phyloP scores from a whole-genome alignment of 2,113 vertebrate species.

The Chroicocephalus ridibundus region DNA sequence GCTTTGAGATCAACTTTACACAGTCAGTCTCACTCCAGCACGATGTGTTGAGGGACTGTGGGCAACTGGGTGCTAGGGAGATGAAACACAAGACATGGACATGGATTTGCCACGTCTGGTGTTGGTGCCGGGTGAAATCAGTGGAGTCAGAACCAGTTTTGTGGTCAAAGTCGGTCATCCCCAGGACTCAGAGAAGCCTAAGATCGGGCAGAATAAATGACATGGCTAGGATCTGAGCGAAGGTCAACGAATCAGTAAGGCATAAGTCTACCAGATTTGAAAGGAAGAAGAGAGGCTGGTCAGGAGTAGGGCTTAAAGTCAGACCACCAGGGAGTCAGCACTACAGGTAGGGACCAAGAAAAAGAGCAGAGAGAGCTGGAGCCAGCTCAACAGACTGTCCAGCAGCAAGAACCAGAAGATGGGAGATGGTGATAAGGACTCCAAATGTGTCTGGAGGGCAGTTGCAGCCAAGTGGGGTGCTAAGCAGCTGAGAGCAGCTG shows the following conservation, averaged over 20 bases:
- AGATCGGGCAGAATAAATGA: not conserved
- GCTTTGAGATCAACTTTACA: not conserved
- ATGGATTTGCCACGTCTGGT: not conserved
- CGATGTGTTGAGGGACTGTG: rapidly evolving
- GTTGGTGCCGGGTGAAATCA: not conserved
- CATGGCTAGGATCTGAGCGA: not conserved
- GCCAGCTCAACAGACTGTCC: not conserved
- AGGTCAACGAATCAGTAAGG: not conserved
- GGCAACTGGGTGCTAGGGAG: not conserved
- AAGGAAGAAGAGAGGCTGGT: not conserved
- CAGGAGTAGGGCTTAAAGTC: not conserved
- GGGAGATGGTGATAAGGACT: not conserved
- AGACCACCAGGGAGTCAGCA: not conserved
- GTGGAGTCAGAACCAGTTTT: not conserved
- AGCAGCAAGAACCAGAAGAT: not conserved
- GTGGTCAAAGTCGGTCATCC: not conserved
- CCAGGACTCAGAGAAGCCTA: not conserved
- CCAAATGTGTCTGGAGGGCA: not conserved
- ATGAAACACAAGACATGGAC: rapidly evolving
- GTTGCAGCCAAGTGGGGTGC: not conserved
- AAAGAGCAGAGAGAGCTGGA: not conserved
- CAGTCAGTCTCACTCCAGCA: not conserved
- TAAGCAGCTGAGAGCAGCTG: not conserved
- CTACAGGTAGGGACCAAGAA: not conserved
- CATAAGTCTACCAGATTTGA: not conserved